phyloP scores from a whole-genome alignment of 1,140 invertebrate genomes.

The Brachionus sp. region DNA sequence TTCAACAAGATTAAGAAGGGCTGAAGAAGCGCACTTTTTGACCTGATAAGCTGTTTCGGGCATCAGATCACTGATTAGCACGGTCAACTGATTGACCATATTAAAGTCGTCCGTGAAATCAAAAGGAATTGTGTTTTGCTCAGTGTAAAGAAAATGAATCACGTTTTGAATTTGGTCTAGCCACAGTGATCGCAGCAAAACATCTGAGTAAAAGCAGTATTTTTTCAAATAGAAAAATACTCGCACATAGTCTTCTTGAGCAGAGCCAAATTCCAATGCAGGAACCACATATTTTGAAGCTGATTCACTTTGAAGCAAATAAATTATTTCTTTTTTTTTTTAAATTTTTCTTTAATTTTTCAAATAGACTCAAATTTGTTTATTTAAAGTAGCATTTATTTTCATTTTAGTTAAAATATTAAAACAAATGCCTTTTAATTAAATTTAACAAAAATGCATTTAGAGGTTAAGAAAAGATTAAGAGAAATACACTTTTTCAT shows the following conservation, averaged over 20 bases:
- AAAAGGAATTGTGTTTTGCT: neutral
- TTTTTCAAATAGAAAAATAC: slow-evolving; percentile 38
- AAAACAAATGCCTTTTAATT: no score
- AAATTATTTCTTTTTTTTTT: neutral
- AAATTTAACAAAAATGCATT: no score
- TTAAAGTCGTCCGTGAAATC: slow-evolving; percentile 38
- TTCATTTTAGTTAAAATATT: no score
- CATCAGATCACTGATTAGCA: slow-evolving; percentile 28
- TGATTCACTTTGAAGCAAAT: slow-evolving; percentile 11
- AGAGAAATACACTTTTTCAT: no score
- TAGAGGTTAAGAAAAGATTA: no score
- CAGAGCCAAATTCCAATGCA: slow-evolving; percentile 18
- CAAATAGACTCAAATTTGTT: neutral
- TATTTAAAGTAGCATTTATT: no score
- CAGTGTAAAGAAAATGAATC: slow-evolving; percentile 8
- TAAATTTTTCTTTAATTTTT: no score
- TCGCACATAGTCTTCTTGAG: slow-evolving; percentile 33
- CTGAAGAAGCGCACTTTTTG: slow-evolving; percentile 17
- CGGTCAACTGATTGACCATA: slow-evolving; percentile 5
- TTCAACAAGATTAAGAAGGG: neutral
- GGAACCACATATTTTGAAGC: slow-evolving; percentile 37
- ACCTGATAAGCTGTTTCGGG: slow-evolving; percentile 35
- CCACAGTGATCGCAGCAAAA: slow-evolving; percentile 32
- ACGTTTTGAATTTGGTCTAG: slow-evolving; percentile 45
- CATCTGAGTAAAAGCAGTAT: slow-evolving; percentile 42